phyloP scores from a whole-genome alignment of 2,888 invertebrate genomes.

The Megalurothrips usitatus region DNA sequence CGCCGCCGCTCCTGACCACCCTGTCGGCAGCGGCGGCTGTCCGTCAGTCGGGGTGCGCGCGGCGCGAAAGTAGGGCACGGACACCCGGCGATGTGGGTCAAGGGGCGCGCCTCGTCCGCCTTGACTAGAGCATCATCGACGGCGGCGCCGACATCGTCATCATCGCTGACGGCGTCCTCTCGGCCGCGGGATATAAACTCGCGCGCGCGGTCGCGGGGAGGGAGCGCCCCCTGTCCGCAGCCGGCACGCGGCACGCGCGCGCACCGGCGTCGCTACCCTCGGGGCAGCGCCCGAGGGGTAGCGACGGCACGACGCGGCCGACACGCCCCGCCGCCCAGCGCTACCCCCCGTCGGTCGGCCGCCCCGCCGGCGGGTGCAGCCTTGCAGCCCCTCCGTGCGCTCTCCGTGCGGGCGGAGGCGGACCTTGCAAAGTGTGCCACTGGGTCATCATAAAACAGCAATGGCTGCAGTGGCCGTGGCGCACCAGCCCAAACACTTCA shows the following conservation, averaged over 20 bases:
- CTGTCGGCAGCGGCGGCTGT: not conserved
- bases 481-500: not conserved
- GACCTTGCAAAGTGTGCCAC: slow-evolving; percentile 3
- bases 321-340: not conserved
- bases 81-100: not conserved
- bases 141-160: not conserved
- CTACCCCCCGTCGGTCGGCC: not conserved
- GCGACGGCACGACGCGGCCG: not conserved
- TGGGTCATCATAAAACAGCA: slow-evolving; percentile 16
- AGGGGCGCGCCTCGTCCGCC: not conserved
- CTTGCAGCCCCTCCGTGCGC: not conserved
- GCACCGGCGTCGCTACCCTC: not conserved
- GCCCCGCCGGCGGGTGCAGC: not conserved
- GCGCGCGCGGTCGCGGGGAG: not conserved
- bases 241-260: not conserved
- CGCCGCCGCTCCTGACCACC: no score
- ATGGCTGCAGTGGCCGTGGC: not conserved
- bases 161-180: not conserved
- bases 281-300: not conserved
- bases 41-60: not conserved
- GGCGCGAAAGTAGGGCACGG: not conserved
- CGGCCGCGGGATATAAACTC: not conserved
- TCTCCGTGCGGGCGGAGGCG: not conserved
- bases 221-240: not conserved
- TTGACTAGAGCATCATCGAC: not conserved